Base-by-base conservation (phyloP, 2,888 invertebrate species). In the Craniophora ligustri region DNA sequence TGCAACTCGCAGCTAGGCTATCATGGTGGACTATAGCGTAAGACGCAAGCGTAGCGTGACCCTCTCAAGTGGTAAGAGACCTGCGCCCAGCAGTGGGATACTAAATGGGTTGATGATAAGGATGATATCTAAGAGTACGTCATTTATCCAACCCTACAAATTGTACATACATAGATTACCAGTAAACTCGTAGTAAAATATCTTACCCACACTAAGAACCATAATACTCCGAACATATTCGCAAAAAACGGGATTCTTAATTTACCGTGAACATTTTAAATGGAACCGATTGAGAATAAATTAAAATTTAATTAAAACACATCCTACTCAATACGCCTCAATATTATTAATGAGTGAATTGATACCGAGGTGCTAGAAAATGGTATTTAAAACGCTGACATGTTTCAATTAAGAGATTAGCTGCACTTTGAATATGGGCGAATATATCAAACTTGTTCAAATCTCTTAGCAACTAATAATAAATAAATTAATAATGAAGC, bases 131-230 rank as follows among this genome's bases (percentile, higher is more conserved):
- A n/a, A n/a, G n/a, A n/a, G n/a, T n/a, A n/a, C n/a, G n/a, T n/a
- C n/a, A n/a, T n/a, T n/a, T n/a, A n/a, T n/a, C n/a, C n/a, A n/a
- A n/a, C n/a, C n/a, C n/a, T n/a, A n/a, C n/a, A n/a, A n/a, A n/a
- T n/a, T n/a, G n/a, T n/a, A n/a, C n/a, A n/a, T n/a, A n/a, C n/a
- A n/a, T n/a, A n/a, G n/a, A 26, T 26, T 26, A 26, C n/a, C 26
- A 4, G 10, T 16, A n/a, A n/a, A 11, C 11, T 13, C 26, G 23
- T 16, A 31, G n/a, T 45, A 1, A 10, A 28, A 50, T 28, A 19
- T 1, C 63, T 67, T 67, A 64, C 63, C 63, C 42, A 67, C 32
- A 54, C 5, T 7, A 18, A 40, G 15, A 64, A 44, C 63, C 62
- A 61, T 35, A 67, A 63, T 26, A 48, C 13, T 19, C 19, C 34